Evolutionary conservation across 2,888 invertebrate genomes (phyloP).

Genomic region (Caenorhabditis zanzibari): DNA sequence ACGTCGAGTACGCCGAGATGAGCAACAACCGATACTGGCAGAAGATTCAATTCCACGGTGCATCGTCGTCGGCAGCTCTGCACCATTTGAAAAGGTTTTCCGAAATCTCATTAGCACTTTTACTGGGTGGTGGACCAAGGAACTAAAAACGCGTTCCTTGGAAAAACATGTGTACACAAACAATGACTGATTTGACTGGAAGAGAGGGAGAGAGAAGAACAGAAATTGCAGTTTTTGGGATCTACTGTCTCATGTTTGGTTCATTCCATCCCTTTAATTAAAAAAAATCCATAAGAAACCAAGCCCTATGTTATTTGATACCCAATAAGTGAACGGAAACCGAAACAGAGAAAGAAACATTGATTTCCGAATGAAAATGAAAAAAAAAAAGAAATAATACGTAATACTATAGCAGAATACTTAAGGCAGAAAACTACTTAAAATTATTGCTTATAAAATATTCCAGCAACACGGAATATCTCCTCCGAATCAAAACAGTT

Average conservation of each 20-base stretch:
- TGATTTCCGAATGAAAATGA: slow-evolving; percentile 6
- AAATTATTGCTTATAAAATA: background rate
- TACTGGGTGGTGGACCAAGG: background rate
- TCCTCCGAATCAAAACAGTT: slow-evolving; percentile 79
- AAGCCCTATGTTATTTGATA: slow-evolving; percentile 39
- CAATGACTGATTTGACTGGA: slow-evolving; percentile 13
- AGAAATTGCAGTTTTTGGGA: background rate
- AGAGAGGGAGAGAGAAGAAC: slow-evolving; percentile 10
- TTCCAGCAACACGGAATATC: slow-evolving; percentile 82
- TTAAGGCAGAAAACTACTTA: background rate
- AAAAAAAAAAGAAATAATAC: slow-evolving; percentile 27
- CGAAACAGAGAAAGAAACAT: too few species aligned
- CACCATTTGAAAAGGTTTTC: slow-evolving; percentile 78
- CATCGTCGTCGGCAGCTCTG: slow-evolving; percentile 75
- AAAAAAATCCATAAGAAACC: slow-evolving; percentile 30
- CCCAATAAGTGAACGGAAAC: slow-evolving; percentile 17
- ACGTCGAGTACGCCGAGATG: slow-evolving; percentile 78
- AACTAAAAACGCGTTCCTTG: background rate
- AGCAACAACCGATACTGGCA: slow-evolving; percentile 74
- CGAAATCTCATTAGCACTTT: slow-evolving; percentile 44
- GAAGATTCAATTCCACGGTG: slow-evolving; percentile 78
- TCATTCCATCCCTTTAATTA: slow-evolving; percentile 42
- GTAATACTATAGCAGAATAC: background rate
- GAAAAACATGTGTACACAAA: slow-evolving; percentile 29
- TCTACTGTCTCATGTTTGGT: background rate